Conservation (phyloP, 2,113 vertebrate species). For the Brevimyrus niger region DNA sequence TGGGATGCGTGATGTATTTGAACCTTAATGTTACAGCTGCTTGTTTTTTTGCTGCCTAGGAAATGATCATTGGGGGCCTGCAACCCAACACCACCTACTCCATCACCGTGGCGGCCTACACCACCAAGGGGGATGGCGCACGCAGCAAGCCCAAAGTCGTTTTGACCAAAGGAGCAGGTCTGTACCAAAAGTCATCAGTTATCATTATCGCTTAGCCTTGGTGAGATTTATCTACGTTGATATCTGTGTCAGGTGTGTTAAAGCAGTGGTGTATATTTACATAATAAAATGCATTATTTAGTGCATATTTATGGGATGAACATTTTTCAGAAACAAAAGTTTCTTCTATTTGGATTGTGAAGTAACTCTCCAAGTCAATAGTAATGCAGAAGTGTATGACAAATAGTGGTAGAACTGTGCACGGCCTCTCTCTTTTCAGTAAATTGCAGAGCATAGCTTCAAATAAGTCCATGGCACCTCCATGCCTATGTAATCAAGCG, state of each 20-base stretch:
- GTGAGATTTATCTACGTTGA: neutral
- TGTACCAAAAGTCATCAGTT: neutral
- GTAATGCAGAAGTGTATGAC: neutral
- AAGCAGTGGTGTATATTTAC: neutral
- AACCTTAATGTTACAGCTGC: neutral
- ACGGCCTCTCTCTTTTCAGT: neutral
- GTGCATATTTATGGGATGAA: neutral
- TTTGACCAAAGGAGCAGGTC: slow-evolving; percentile 63
- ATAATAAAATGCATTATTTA: neutral
- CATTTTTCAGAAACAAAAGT: neutral
- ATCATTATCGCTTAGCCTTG: neutral
- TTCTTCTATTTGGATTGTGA: neutral
- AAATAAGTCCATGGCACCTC: neutral
- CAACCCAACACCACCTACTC: slow-evolving; percentile 85
- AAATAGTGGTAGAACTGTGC: neutral
- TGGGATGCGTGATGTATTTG: neutral
- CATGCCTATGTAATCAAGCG: slow-evolving; percentile 13
- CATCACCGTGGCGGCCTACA: slow-evolving; percentile 87
- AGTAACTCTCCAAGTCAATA: neutral
- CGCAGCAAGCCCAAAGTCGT: slow-evolving; percentile 84
- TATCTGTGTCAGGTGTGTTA: neutral
- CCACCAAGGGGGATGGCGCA: slow-evolving; percentile 89
- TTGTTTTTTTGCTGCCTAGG: slow-evolving; percentile 51
- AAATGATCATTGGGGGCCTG: slow-evolving; percentile 79
- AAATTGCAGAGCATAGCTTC: slow-evolving; percentile 5